These are phyloP conservation scores for Rhaphigaster nebulosa DNA, from an alignment of 2,888 invertebrate genomes.

Conservation along the genomic window DNA sequence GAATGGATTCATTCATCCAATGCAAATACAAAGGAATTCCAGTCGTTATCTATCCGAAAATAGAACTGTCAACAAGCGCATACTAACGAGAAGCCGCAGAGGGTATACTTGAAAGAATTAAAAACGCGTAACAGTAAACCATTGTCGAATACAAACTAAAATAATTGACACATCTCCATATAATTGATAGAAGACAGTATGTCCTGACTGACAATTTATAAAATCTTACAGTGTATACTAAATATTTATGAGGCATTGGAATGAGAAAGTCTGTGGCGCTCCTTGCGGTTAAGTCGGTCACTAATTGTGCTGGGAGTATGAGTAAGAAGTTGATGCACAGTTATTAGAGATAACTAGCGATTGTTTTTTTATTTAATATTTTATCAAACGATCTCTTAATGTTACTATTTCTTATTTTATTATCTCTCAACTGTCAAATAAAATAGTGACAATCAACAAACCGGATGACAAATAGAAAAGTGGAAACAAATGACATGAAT, in stretches of 20 bases:
- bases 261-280: constrained; percentile 10
- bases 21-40: not conserved
- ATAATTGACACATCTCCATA: not conserved
- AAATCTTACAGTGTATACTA: not conserved
- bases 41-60: not conserved
- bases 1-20: too few species aligned
- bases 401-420: too few species aligned
- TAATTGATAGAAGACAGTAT: not conserved
- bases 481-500: too few species aligned
- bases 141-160: not conserved
- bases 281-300: not conserved
- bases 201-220: constrained; percentile 3
- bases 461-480: too few species aligned
- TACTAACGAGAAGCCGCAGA: not conserved
- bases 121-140: not conserved
- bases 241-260: constrained; percentile 11
- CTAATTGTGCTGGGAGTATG: not conserved
- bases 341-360: too few species aligned
- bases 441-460: too few species aligned
- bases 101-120: not conserved
- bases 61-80: not conserved
- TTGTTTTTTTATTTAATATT: too few species aligned
- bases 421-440: too few species aligned
- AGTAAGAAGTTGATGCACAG: not conserved
- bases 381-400: too few species aligned